Evolutionary conservation across 2,888 invertebrate species (phyloP), one percentile per base, ranked within the genome.

Genomic region (Thymelicus sylvestris): DNA sequence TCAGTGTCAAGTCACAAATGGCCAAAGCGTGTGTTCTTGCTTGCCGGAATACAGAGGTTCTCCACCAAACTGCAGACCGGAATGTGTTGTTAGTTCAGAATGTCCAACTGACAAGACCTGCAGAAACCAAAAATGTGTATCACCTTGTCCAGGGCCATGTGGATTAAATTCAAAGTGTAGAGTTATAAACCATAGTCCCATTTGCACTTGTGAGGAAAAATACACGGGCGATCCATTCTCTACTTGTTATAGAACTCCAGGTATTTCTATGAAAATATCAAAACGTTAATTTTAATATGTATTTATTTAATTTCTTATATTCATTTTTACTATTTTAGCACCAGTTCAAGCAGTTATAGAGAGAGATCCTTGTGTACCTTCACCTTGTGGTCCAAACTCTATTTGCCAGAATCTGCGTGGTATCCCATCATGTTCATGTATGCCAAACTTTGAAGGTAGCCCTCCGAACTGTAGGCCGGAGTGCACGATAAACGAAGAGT

Each of bases 121-220:
- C 82, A 89, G 95, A 66, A 95, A 95, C 81, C 95, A 95, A 79
- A 96, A 96, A 88, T 97, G 97, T 85, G 84, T 94, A 24, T 95
- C 96, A 78, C 96, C 97, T 61, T 97, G 97, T 77, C 95, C 95
- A 63, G 96, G 96, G 61, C 95, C 96, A 10, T 97, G 97, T 82
- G 97, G 97, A 48, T 89, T 95, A 74, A 96, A 96, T 81, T 93
- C 97, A 38, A 93, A 95, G 61, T 97, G 97, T 82, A 94, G 95
- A 86, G 96, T 96, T 0, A 95, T 96, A 64, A 96, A 96, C 83
- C 96, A 96, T 81, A 96, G 95, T 79, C 96, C 96, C 2, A 96
- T 96, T 78, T 96, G 96, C 80, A 95, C 95, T 73, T 97, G 97
- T 83, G 91, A 92, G 75, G 86, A 87, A 66, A 95, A 95, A 76